Base-by-base conservation (phyloP, 1,140 invertebrate genomes). In the Littorina saxatilis region DNA sequence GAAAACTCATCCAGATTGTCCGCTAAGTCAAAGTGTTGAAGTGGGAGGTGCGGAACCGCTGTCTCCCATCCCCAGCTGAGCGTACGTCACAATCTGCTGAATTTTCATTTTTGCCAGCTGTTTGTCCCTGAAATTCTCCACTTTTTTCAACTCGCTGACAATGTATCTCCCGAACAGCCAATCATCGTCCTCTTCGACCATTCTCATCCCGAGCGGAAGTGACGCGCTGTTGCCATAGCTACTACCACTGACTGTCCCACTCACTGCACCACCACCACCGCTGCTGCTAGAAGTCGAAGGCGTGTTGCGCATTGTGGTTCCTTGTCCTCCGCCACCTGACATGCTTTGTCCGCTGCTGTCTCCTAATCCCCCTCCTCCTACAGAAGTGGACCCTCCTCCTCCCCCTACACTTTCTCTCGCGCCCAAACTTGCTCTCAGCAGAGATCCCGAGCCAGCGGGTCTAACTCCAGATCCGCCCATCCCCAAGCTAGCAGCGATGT, bases 141-240 rank as follows among this genome's bases (percentile, higher is more conserved):
- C 52, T 52, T 76, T 76, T 52, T 76, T 76, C 47, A 76, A 52
- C 74, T 76, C 74, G 52, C 50, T n/a, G 43, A 55, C 74, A 1
- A 76, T 27, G 74, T 76, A 76, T 11, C 74, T 50, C 15, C 74
- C 74, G 29, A 76, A 76, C 50, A 76, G 74, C 74, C 74, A 76
- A 20, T 76, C 74, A 20, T 76, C 74, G 50, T 76, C 74, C 32
- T 76, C 74, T 29, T 76, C 74, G 27, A 39, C 52, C 74, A 76
- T 13, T 52, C 58, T 13, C 17, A 23, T 37, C 29, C 52, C 74
- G 23, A 52, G 3, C 11, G 50, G 47, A 17, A 76, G 35, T 40
- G 32, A 23, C 17, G n/a, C 23, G 5, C 11, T 11, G 29, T 15
- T 5, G 27, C 61, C 61, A 29, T 23, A 5, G 32, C 13, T 11